Evolutionary conservation across 2,797 vertebrate genomes (phyloP).

Genomic region (Notoglanidium macrostoma): DNA sequence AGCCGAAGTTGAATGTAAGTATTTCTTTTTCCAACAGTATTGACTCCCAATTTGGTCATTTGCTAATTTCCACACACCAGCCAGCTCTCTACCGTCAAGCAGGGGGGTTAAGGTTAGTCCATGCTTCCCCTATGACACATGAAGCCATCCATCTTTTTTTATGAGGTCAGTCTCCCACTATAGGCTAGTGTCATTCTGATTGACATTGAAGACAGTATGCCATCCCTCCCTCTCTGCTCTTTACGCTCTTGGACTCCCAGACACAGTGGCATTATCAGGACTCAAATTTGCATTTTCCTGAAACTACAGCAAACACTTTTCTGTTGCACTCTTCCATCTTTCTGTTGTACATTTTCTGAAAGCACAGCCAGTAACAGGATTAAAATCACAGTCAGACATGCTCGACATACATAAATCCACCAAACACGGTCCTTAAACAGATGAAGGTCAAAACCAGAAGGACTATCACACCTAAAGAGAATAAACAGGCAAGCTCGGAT

Average conservation of each 20-base stretch:
- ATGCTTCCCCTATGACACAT: neutral
- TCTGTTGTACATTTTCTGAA: neutral
- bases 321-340: neutral
- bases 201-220: neutral
- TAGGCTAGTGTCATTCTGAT: neutral
- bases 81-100: neutral
- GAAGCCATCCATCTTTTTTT: neutral
- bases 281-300: neutral
- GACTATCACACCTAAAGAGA: neutral
- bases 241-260: neutral
- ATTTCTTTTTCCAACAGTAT: neutral
- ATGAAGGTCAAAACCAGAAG: neutral
- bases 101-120: neutral
- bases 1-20: neutral
- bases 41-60: neutral
- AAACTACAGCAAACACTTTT: neutral
- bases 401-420: neutral
- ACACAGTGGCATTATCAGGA: neutral
- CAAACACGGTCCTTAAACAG: neutral
- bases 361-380: neutral
- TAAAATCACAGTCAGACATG: neutral
- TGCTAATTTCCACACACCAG: neutral
- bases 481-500: neutral
- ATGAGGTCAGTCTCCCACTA: neutral
- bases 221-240: neutral